Evolutionary conservation across 2,888 invertebrate genomes (phyloP).

Genomic region (Pogonocherus hispidulus): DNA sequence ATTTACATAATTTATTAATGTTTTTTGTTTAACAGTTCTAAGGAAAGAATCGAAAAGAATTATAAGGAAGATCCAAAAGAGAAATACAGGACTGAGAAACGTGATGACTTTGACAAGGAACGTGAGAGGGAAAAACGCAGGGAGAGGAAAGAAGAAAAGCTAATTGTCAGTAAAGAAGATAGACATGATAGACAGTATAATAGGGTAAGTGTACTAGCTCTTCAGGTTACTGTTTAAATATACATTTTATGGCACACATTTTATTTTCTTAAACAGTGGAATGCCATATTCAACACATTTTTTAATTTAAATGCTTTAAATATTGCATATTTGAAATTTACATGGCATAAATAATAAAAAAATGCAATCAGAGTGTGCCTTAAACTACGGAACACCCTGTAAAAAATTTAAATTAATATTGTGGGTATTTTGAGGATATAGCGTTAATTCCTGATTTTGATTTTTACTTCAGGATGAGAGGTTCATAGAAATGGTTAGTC

Average conservation of each 20-base stretch:
- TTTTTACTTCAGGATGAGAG: slow-evolving; percentile 68
- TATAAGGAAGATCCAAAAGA: slow-evolving; percentile 68
- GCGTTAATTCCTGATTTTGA: background rate
- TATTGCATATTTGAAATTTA: too few species aligned
- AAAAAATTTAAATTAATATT: too few species aligned
- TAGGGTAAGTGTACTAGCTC: slow-evolving; percentile 59
- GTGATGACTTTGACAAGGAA: slow-evolving; percentile 74
- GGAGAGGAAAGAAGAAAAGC: slow-evolving; percentile 71
- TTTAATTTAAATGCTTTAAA: too few species aligned
- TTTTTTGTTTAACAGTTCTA: slow-evolving; percentile 32
- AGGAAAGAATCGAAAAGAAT: slow-evolving; percentile 66
- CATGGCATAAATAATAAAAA: too few species aligned
- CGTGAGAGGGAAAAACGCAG: slow-evolving; percentile 75
- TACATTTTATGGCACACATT: too few species aligned
- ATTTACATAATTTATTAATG: slow-evolving; percentile 7
- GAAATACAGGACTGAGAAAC: slow-evolving; percentile 71
- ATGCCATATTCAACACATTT: too few species aligned
- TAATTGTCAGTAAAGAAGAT: slow-evolving; percentile 52
- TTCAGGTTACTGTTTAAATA: background rate
- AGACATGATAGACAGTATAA: slow-evolving; percentile 64
- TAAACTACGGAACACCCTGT: too few species aligned
- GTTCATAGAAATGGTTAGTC: slow-evolving; percentile 66
- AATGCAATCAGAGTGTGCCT: too few species aligned
- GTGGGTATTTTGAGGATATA: too few species aligned
- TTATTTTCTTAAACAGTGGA: too few species aligned